Conservation (phyloP, 2,797 vertebrate species). For the Pygocentrus nattereri region DNA sequence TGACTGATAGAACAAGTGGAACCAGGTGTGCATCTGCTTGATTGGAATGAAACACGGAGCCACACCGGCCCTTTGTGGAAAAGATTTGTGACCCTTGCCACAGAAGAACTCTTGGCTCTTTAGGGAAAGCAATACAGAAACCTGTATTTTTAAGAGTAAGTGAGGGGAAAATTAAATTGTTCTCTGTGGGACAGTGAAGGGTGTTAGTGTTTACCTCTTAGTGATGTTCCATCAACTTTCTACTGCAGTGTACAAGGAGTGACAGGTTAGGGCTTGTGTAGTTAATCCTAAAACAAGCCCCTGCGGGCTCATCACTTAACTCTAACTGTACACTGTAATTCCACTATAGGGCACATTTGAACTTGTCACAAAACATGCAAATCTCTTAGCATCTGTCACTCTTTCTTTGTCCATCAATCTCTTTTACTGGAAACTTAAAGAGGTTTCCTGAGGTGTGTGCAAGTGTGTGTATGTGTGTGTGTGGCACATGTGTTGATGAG, state of each 20-base stretch:
- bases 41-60: no score
- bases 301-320: constrained; percentile 10
- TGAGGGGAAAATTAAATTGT: not conserved
- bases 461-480: constrained; percentile 39
- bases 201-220: not conserved
- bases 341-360: constrained; percentile 18
- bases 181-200: not conserved
- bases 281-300: constrained; percentile 23
- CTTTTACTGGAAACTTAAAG: constrained; percentile 53
- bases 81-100: no score
- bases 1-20: no score
- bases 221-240: constrained; percentile 6
- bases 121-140: not conserved
- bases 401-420: constrained; percentile 13
- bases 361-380: constrained; percentile 31
- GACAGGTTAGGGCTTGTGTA: constrained; percentile 32
- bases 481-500: constrained; percentile 46
- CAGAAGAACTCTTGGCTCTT: no score
- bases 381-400: constrained; percentile 26
- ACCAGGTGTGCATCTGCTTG: no score
- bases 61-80: no score
- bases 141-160: not conserved
- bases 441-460: constrained; percentile 37
- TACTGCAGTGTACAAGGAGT: constrained; percentile 9
- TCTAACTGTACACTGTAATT: constrained; percentile 36